These are phyloP conservation scores for Cantharis nigra DNA, from an alignment of 2,888 invertebrate species.

Conservation along the genomic window DNA sequence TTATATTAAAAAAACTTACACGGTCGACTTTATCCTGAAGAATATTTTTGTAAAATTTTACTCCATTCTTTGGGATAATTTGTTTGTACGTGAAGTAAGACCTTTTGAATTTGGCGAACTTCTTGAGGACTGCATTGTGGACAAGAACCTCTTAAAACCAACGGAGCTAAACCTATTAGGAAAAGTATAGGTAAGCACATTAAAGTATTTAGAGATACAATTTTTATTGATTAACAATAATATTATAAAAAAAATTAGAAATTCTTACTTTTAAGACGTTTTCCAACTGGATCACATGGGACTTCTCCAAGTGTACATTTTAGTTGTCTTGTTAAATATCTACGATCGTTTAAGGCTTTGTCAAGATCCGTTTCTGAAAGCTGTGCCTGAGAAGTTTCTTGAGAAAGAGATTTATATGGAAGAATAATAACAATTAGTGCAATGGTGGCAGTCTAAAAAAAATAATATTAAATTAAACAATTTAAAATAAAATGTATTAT, in stretches of 20 bases:
- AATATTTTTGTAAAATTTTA: constrained; percentile 72
- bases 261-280: constrained; percentile 71
- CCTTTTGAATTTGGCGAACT: constrained; percentile 74
- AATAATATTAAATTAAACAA: constrained; percentile 5
- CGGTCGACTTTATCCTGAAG: constrained; percentile 40
- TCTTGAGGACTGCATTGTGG: constrained; percentile 73
- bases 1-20: neutral
- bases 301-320: constrained; percentile 77
- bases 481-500: neutral
- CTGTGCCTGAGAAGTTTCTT: constrained; percentile 44
- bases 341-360: constrained; percentile 69
- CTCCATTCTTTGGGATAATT: constrained; percentile 79
- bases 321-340: constrained; percentile 72
- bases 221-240: neutral
- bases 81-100: constrained; percentile 73
- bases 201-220: neutral
- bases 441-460: constrained; percentile 29
- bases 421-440: constrained; percentile 24
- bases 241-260: neutral
- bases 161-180: constrained; percentile 69
- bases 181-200: neutral
- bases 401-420: neutral
- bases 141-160: constrained; percentile 74
- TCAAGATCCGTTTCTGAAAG: constrained; percentile 71
- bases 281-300: constrained; percentile 74